Evolutionary conservation across 1,140 invertebrate genomes (phyloP), one percentile per base, ranked within the genome.

Genomic region (Aradophagus sp.): DNA sequence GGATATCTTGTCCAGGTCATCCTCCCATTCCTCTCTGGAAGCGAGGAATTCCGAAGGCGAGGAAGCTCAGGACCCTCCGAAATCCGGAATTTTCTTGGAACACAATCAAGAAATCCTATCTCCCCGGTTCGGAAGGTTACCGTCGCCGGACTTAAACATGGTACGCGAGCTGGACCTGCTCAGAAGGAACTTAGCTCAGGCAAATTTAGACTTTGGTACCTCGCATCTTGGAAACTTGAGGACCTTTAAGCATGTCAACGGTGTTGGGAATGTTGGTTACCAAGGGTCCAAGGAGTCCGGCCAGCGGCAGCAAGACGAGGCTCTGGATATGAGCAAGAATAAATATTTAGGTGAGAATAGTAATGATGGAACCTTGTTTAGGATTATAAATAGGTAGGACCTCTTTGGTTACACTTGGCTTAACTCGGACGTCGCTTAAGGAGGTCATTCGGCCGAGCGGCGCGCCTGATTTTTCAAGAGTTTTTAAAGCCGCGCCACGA

Each of bases 281-380:
- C 76, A 77, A 14, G 62, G 48, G 4, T 65, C 39, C 13, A 84
- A 82, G 27, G 82, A 84, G 10, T 75, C 77, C 13, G 73, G 2
- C 53, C 74, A 36, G 41, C 79, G 73, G 15, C 84, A 85, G 20
- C 84, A 86, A 35, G 84, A 85, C 50, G 79, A 85, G 34, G 84
- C 84, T 3, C 53, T 86, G 48, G 84, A 86, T 23, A 86, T 86
- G 84, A 86, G 84, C 76, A 86, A 86, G 45, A 84, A 61, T 34
- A 86, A 85, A 71, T 85, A 85, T 58, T 61, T 86, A 29, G 84
- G 84, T 86, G 31, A 75, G 79, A 35, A 47, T 11, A n/a, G n/a
- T n/a, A n/a, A n/a, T n/a, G n/a, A n/a, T n/a, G n/a, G n/a, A n/a
- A n/a, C n/a, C n/a, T n/a, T n/a, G n/a, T 27, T 10, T 27, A 13